Evolutionary conservation across 1,140 invertebrate species (phyloP), one percentile per base, ranked within the genome.

Genomic region (Phocides pigmalion): DNA sequence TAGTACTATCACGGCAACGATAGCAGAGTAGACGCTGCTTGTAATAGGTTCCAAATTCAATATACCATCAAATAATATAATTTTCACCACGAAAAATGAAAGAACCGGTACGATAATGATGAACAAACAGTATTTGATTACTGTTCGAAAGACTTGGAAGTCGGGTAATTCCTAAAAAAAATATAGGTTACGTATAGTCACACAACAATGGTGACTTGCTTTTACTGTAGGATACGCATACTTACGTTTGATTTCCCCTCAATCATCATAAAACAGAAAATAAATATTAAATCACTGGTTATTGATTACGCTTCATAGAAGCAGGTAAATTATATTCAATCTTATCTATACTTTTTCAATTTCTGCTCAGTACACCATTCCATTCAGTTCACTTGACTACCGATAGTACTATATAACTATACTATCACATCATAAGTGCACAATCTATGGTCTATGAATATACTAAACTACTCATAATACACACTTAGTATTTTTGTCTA

Each of bases 21-120:
- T 93, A 39, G 96, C 95, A 11, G 96, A 94, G 77, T 95, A 96
- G 41, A 97, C 95, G 85, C 96, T 96, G 64, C 94, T 95, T 11
- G 93, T 87, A 35, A 95, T 84, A 28, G 93, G 91, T 46, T 93
- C 93, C 50, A 95, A 75, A 25, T 76, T 68, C 16, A 93, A 83
- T 49, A 93, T 76, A 74, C 91, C 92, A 90, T 95, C 94, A 74
- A 94, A 93, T 61, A 95, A 53, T 22, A 94, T 69, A 61, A 88
- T 88, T 77, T 95, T 95, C 0, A 91, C 84, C 0, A 85, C 64
- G 68, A 95, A 95, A 74, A 95, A 95, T 1, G 93, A 93, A 37
- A 92, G 59, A 44, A 95, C 93, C 5, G 94, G 94, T 25, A 94
- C 90, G 50, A 94, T 91, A 54, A 95, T 93, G 46, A 95, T 94